Percentiles rank a stretch among this genome's conserved stretches.
Evolutionary conservation across 1,140 invertebrate species (phyloP).

Genomic region (Melitaea cinxia): DNA sequence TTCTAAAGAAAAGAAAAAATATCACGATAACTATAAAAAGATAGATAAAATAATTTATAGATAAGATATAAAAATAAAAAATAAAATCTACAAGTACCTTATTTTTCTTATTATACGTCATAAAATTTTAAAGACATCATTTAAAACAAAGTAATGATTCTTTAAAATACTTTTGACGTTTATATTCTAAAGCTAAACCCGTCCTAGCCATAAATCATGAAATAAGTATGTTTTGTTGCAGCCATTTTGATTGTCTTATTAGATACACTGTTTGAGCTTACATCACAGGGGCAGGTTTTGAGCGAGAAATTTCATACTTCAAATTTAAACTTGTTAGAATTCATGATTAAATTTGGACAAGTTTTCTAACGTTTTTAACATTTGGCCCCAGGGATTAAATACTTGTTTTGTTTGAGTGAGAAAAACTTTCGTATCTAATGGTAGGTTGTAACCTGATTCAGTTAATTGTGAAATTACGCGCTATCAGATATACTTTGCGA

Average conservation of each 20-base stretch:
- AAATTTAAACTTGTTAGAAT: too few species aligned
- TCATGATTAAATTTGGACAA: too few species aligned
- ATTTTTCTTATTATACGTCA: background rate
- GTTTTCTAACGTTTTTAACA: too few species aligned
- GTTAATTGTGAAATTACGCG: background rate
- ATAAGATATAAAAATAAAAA: too few species aligned
- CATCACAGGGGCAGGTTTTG: too few species aligned
- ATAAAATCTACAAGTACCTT: too few species aligned
- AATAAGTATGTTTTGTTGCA: background rate
- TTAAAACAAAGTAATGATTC: background rate
- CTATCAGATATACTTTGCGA: background rate
- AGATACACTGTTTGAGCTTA: too few species aligned
- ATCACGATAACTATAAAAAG: background rate
- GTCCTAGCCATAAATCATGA: background rate
- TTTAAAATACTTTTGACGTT: background rate
- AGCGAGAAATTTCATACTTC: too few species aligned
- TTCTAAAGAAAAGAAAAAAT: background rate
- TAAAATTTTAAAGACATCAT: background rate
- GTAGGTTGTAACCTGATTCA: background rate
- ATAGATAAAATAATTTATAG: too few species aligned
- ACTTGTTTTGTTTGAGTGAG: too few species aligned
- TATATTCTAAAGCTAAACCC: background rate
- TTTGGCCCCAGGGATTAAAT: too few species aligned
- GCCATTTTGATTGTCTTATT: background rate
- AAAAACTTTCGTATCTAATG: too few species aligned